phyloP scores from a whole-genome alignment of 2,797 vertebrate species.

The Rhabdomys pumilio region DNA sequence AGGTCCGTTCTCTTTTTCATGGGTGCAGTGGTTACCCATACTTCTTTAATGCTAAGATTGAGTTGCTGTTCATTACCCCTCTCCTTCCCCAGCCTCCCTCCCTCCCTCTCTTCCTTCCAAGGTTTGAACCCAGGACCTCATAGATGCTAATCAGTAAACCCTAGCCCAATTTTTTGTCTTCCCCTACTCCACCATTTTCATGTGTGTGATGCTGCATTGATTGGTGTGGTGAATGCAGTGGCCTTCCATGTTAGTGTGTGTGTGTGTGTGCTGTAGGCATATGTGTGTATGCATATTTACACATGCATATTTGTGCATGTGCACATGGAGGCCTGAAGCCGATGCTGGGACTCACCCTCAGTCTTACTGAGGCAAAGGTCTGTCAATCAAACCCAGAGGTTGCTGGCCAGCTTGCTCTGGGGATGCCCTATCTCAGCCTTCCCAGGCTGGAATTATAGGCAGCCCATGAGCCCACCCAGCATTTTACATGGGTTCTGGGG shows the following conservation, averaged over 20 bases:
- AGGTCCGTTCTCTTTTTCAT: neutral
- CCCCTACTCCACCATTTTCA: neutral
- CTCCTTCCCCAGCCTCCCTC: neutral
- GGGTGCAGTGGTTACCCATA: neutral
- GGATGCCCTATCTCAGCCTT: neutral
- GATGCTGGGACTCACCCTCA: neutral
- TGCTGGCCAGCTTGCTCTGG: neutral
- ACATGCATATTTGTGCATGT: too few species aligned
- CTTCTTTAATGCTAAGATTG: conserved; percentile 1
- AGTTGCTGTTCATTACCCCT: too few species aligned
- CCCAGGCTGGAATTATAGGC: neutral
- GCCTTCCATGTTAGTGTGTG: neutral
- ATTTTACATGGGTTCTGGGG: neutral
- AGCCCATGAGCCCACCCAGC: neutral
- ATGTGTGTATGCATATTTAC: neutral
- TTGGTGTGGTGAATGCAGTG: neutral
- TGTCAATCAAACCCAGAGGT: neutral
- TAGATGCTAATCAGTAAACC: neutral
- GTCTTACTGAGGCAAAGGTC: neutral
- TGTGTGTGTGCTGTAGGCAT: neutral
- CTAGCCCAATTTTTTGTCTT: neutral
- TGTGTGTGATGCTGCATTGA: neutral
- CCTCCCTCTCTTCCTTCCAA: neutral
- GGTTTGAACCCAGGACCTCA: neutral
- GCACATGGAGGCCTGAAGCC: neutral